phyloP scores from a whole-genome alignment of 2,888 invertebrate genomes.

The Thyatira batis region DNA sequence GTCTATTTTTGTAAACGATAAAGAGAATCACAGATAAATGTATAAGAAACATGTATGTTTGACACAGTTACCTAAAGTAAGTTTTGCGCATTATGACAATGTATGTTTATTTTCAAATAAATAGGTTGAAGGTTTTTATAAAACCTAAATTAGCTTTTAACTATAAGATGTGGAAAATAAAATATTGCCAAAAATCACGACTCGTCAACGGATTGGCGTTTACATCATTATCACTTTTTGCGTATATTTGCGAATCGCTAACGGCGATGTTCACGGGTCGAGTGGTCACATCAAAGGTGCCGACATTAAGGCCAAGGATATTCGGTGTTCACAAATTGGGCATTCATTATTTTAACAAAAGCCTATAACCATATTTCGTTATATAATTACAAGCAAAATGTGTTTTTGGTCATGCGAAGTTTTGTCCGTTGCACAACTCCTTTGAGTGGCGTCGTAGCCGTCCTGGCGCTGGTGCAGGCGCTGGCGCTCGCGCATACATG shows the following conservation, averaged over 20 bases:
- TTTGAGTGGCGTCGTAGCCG: conserved; percentile 4
- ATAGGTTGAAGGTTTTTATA: too few relatives aligned
- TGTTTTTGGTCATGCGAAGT: conserved; percentile 46
- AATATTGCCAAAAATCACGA: conserved; percentile 33
- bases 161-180: conserved; percentile 24
- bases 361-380: conserved; percentile 60
- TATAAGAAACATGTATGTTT: background rate
- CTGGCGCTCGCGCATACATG: conserved; percentile 21
- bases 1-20: conserved; percentile 1
- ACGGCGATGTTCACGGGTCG: conserved; percentile 47
- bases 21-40: background rate
- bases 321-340: conserved; percentile 61
- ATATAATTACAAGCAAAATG: conserved; percentile 57
- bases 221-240: conserved; percentile 59
- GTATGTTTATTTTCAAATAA: background rate
- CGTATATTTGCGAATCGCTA: conserved; percentile 64
- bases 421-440: conserved; percentile 45
- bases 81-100: background rate
- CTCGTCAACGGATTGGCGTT: conserved; percentile 45
- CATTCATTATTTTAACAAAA: conserved; percentile 72
- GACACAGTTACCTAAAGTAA: background rate
- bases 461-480: background rate
- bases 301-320: conserved; percentile 73
- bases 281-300: conserved; percentile 63
- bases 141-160: too few relatives aligned